Base-by-base conservation (phyloP, 2,888 invertebrate species). In the Drosophila lutescens region DNA sequence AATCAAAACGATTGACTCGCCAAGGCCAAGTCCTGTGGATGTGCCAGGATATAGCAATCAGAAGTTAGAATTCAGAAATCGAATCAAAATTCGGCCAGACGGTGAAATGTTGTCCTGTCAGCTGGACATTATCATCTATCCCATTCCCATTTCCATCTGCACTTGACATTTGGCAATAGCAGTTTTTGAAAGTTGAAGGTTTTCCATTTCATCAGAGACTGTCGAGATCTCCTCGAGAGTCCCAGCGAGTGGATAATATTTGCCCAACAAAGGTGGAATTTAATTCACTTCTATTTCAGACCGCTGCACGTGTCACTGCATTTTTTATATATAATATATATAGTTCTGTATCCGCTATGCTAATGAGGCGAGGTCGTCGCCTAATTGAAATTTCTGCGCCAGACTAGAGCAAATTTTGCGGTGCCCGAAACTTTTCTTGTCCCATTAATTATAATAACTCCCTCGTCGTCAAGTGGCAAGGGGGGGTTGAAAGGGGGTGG, bases 1-100 rank as follows among this genome's bases (percentile, higher is more conserved):
- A 83, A 86, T 83, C 86, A 83, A 83, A 83, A 69, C 77, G 84
- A 80, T 83, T 75, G 71, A 71, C 76, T 76, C 44, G 32, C n/a
- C 15, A 57, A 26, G 40, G 51, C 43, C 15, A 36, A 15, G 30
- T 55, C 34, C 44, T 34, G 38, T 10, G 3, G 32, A 12, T 34
- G 32, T 12, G 12, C 17, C 17, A 20, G 9, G 38, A 17, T 17
- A 36, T 6, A 8, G 12, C 8, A 34, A 1, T 34, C 34, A 12
- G 12, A 12, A 34, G 4, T 34, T 10, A 13, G 6, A 10, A 20
- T 6, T 61, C 32, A 6, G 57, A 57, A 61, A 57, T 57, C 20
- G 30, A 57, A 57, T 61, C 38, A 46, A 57, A 61, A 38, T 57
- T 61, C 46, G 38, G 7, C 36, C 46, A 61, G n/a, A 34, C n/a